Percentiles rank a stretch among this genome's conserved stretches.
phyloP scores from a whole-genome alignment of 1,140 invertebrate species.

The Drosophila kepulauana region DNA sequence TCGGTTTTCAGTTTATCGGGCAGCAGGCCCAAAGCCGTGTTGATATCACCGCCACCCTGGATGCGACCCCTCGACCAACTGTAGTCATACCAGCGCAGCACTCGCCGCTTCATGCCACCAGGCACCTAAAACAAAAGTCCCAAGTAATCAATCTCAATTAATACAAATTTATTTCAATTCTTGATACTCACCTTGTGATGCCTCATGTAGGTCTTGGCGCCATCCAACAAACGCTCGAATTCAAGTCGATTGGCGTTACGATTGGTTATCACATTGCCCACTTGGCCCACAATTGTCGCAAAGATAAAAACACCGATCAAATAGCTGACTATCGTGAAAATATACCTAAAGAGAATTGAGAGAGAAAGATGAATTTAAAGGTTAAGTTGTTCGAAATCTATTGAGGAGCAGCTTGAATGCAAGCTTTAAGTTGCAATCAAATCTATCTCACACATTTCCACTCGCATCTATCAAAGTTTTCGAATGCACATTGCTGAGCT shows the following conservation, averaged over 20 bases:
- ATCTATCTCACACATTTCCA: slow-evolving; percentile 2
- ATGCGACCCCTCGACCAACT: slow-evolving; percentile 98
- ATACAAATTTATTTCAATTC: too few relatives aligned
- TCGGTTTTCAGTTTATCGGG: slow-evolving; percentile 99
- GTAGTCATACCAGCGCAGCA: slow-evolving; percentile 98
- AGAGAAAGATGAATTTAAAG: slow-evolving; percentile 5
- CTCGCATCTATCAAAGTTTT: slow-evolving; percentile 87
- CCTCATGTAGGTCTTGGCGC: slow-evolving; percentile 98
- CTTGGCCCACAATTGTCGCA: slow-evolving; percentile 98
- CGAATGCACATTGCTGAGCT: slow-evolving; percentile 83
- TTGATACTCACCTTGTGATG: slow-evolving; percentile 92
- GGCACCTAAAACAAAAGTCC: slow-evolving; percentile 88
- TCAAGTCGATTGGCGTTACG: slow-evolving; percentile 98
- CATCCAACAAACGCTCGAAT: slow-evolving; percentile 97
- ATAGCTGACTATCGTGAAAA: slow-evolving; percentile 98
- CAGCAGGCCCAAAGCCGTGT: slow-evolving; percentile 95
- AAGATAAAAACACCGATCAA: slow-evolving; percentile 99
- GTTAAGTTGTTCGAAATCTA: too few relatives aligned
- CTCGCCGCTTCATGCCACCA: slow-evolving; percentile 96
- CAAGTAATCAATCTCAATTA: background rate
- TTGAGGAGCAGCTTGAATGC: too few relatives aligned
- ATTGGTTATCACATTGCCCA: slow-evolving; percentile 98
- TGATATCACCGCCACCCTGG: slow-evolving; percentile 97
- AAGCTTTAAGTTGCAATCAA: background rate
- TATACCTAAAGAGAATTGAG: slow-evolving; percentile 89